Base-by-base conservation (phyloP, 2,113 vertebrate genomes). In the Dascyllus trimaculatus region DNA sequence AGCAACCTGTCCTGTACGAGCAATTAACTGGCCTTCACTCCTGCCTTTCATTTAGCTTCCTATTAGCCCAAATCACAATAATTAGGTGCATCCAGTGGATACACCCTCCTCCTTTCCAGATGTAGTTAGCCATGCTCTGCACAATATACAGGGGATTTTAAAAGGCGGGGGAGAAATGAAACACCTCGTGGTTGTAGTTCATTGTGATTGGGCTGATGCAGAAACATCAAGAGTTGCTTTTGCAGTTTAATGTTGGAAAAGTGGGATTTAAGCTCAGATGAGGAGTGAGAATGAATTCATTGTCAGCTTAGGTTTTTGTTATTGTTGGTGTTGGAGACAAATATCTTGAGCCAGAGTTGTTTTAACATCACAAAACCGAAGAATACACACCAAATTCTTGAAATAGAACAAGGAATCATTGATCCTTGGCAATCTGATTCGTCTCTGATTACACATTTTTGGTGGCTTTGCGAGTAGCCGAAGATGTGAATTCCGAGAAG, bases 401-500 rank as follows among this genome's bases (percentile, higher is more conserved):
- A 8, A 66, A 14, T 66, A 40, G 40, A 21, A 49, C 4, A 11
- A 22, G 2, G 14, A 48, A 15, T 8, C 9, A 35, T 43, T 59
- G 29, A 11, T n/a, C 40, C 13, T 43, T 3, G 15, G 40, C 6
- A 19, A 72, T 52, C 21, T 57, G n/a, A 53, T 58, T 14, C 32
- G 26, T 52, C 19, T 17, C 21, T 17, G n/a, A 54, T 71, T 49
- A 49, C 24, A 21, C 48, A 38, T 43, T 63, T 48, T 71, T 26
- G 62, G 6, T 63, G 45, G 8, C 5, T 59, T 75, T 66, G 38
- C 18, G 51, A 75, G 40, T 58, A 60, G 67, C 51, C n/a, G 24
- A 22, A 82, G n/a, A 73, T 76, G 49, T 18, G 40, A 65, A 77
- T 45, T 77, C 70, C 67, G 19, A 75, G 71, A 70, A 57, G 26